These are phyloP conservation scores for Drosophila tripunctata DNA, from an alignment of 2,888 invertebrate species.

Conservation along the genomic window DNA sequence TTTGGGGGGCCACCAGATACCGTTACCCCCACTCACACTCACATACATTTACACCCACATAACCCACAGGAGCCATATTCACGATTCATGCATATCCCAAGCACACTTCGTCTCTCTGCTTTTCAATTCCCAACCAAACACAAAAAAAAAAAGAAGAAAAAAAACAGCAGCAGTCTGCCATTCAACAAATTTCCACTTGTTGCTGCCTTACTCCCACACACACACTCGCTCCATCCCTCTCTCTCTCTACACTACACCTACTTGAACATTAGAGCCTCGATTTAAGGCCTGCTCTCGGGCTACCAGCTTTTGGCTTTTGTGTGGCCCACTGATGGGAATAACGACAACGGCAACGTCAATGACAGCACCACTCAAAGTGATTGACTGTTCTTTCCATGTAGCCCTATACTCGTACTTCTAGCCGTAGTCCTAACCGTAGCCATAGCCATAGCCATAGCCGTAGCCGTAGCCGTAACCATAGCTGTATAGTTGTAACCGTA, in stretches of 20 bases:
- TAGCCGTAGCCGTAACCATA: too few relatives aligned
- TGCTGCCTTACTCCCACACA: conserved; percentile 35
- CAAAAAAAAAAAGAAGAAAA: conserved; percentile 3
- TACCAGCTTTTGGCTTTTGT: conserved; percentile 32
- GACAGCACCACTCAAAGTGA: conserved; percentile 64
- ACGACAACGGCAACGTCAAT: conserved; percentile 14
- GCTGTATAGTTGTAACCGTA: too few relatives aligned
- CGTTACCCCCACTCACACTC: neutral
- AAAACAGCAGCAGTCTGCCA: conserved; percentile 4
- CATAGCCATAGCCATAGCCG: too few relatives aligned
- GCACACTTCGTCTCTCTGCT: neutral
- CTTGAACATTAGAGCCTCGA: neutral
- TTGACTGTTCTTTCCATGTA: conserved; percentile 42
- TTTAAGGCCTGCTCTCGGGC: conserved; percentile 3
- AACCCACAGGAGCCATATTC: conserved; percentile 7
- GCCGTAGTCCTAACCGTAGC: too few relatives aligned
- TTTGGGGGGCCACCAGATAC: conserved; percentile 35
- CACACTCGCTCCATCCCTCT: neutral
- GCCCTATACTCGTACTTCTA: too few relatives aligned
- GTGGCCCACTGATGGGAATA: conserved; percentile 31
- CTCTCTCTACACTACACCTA: neutral
- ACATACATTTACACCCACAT: neutral
- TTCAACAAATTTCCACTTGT: conserved; percentile 66
- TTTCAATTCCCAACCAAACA: neutral
- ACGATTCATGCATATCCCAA: conserved; percentile 51